These are phyloP conservation scores for Monochamus saltuarius DNA, from an alignment of 1,140 invertebrate species.

Conservation along the genomic window DNA sequence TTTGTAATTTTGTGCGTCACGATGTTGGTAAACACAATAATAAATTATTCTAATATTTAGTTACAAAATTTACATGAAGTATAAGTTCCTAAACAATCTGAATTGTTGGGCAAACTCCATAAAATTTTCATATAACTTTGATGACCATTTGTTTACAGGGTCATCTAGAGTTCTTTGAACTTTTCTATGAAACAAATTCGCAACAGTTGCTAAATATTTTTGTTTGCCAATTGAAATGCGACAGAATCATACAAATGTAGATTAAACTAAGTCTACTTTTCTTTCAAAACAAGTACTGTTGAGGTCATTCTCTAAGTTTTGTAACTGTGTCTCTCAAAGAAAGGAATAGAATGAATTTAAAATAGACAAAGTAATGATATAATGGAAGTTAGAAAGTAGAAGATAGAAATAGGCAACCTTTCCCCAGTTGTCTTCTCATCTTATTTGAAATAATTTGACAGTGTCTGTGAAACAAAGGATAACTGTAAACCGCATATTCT, in stretches of 20 bases:
- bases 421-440: background rate
- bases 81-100: background rate
- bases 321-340: background rate
- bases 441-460: background rate
- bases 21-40: slow-evolving; percentile 26
- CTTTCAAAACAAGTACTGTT: background rate
- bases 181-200: slow-evolving; percentile 15
- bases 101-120: background rate
- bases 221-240: background rate
- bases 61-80: background rate
- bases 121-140: slow-evolving; percentile 7
- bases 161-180: slow-evolving; percentile 36
- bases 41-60: slow-evolving; percentile 3
- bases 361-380: background rate
- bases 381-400: no score
- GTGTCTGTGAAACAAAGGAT: background rate
- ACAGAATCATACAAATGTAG: background rate
- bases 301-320: background rate
- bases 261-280: background rate
- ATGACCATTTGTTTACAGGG: slow-evolving; percentile 26
- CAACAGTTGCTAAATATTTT: background rate
- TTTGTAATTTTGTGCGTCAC: slow-evolving; percentile 24
- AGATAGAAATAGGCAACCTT: no score
- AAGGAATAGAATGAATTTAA: slow-evolving; percentile 5
- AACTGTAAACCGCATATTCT: background rate